Percentiles rank a stretch among this genome's conserved stretches.
Evolutionary conservation across 2,113 vertebrate species (phyloP).

Genomic region (Sinocyclocheilus rhinocerous): DNA sequence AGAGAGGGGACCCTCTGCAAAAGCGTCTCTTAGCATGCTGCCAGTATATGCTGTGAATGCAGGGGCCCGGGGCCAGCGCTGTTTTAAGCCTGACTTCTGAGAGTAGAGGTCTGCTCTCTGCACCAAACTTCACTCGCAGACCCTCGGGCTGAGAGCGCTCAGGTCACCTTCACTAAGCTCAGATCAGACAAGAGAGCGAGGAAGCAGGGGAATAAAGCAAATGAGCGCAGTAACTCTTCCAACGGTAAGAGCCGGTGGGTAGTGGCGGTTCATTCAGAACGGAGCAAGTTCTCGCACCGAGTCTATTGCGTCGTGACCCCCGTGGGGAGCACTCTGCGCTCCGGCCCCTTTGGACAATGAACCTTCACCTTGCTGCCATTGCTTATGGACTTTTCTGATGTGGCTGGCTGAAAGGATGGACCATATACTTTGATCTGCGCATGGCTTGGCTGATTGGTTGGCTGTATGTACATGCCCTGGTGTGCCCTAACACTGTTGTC

Average conservation of each 20-base stretch:
- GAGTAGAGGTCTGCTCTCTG: conserved; percentile 28
- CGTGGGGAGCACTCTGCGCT: background rate
- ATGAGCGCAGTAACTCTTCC: conserved; percentile 2
- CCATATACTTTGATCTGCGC: conserved; percentile 5
- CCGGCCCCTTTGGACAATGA: conserved; percentile 42
- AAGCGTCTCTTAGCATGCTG: conserved; percentile 17
- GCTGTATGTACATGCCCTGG: conserved; percentile 59
- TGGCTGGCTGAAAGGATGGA: conserved; percentile 34
- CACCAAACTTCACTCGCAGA: conserved; percentile 44
- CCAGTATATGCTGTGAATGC: conserved; percentile 16
- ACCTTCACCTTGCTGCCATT: conserved; percentile 64
- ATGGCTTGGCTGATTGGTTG: conserved; percentile 57
- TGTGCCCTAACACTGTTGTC: conserved; percentile 64
- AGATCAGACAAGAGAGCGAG: conserved; percentile 57
- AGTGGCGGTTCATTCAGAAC: background rate
- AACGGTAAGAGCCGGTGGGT: background rate
- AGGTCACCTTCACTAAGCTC: conserved; percentile 66
- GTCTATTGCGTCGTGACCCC: background rate
- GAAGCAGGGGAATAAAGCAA: conserved; percentile 56
- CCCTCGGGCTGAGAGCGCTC: conserved; percentile 57
- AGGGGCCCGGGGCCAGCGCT: conserved; percentile 32
- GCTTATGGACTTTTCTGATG: conserved; percentile 43
- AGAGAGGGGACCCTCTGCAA: background rate
- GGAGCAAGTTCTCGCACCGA: background rate
- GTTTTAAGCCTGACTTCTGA: conserved; percentile 43